phyloP scores from a whole-genome alignment of 2,797 vertebrate species.

The Pempheris klunzingeri region DNA sequence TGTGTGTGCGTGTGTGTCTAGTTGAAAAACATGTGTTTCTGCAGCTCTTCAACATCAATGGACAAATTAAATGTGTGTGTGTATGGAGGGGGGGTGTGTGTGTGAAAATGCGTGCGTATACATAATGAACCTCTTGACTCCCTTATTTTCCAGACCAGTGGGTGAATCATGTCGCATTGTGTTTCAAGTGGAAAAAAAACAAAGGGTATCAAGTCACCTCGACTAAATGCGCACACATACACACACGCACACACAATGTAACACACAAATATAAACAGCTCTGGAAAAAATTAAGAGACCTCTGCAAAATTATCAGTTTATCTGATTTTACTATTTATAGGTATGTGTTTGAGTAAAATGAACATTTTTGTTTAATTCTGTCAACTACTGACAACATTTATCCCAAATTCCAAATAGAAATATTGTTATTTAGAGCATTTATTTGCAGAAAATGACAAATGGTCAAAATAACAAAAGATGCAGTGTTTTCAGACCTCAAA shows the following conservation, averaged over 20 bases:
- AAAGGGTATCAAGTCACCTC: constrained; percentile 56
- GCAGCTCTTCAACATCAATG: constrained; percentile 60
- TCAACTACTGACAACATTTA: no score
- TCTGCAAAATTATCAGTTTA: no score
- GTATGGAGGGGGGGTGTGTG: constrained; percentile 42
- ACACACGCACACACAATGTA: background rate
- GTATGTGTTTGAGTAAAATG: no score
- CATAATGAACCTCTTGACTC: constrained; percentile 71
- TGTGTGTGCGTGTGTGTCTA: constrained; percentile 20
- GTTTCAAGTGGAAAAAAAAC: constrained; percentile 66
- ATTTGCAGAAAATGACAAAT: no score
- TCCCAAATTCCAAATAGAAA: no score
- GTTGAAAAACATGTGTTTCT: constrained; percentile 56
- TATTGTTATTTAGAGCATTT: no score
- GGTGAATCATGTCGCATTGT: constrained; percentile 66
- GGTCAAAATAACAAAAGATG: no score
- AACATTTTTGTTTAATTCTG: no score
- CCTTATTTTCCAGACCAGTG: constrained; percentile 80
- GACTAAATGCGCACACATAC: constrained; percentile 20
- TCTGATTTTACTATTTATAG: no score
- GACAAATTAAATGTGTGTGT: constrained; percentile 56
- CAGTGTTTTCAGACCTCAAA: no score
- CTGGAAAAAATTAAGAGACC: no score
- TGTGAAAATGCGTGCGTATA: constrained; percentile 8
- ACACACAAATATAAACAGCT: background rate